phyloP scores from a whole-genome alignment of 2,113 vertebrate species.

The Dinomys branickii region DNA sequence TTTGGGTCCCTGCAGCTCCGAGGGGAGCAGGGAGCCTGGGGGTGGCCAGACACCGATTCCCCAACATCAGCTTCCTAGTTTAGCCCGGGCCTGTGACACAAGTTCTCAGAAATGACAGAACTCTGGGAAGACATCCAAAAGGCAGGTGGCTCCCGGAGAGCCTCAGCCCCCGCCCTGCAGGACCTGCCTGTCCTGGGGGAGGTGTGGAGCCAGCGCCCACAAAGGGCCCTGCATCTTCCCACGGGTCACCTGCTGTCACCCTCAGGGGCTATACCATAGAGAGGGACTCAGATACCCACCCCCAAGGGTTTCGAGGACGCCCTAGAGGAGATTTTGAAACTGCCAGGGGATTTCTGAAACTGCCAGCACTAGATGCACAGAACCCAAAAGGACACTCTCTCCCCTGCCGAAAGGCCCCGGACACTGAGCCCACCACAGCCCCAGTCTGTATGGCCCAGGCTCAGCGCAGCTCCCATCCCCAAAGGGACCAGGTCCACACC shows the following conservation, averaged over 20 bases:
- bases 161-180: not conserved
- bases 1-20: not conserved
- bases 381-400: not conserved
- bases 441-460: not conserved
- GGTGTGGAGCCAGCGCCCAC: not conserved
- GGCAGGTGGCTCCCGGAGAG: not conserved
- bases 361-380: not conserved
- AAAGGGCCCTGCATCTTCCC: not conserved
- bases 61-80: not conserved
- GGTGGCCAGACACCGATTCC: not conserved
- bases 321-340: not conserved
- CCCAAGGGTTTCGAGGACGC: not conserved
- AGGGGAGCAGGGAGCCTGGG: not conserved
- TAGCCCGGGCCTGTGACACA: not conserved
- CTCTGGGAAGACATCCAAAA: not conserved
- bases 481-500: not conserved
- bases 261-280: not conserved
- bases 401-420: not conserved
- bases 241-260: not conserved
- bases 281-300: not conserved
- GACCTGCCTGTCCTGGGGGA: not conserved
- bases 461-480: not conserved
- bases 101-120: not conserved
- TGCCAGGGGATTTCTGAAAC: not conserved
- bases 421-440: not conserved